Evolutionary conservation across 1,140 invertebrate genomes (phyloP).

Genomic region (Scaptomyza hsui): DNA sequence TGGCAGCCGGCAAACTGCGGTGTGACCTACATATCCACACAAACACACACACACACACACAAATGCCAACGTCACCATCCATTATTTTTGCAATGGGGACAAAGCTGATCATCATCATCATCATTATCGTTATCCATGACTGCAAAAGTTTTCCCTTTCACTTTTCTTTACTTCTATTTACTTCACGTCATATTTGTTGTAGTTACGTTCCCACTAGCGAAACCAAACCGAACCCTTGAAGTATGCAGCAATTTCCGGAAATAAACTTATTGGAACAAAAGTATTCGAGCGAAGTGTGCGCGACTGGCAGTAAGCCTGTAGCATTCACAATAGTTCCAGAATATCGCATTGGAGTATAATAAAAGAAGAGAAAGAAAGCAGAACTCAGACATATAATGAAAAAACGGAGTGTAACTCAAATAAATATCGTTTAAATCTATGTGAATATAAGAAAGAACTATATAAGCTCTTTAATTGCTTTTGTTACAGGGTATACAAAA

Average conservation of each 20-base stretch:
- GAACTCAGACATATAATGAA: too few species aligned
- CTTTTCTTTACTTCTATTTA: conserved; percentile 7
- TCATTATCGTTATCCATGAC: conserved; percentile 11
- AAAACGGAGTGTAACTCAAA: too few species aligned
- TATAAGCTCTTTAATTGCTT: not conserved
- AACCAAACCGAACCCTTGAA: conserved; percentile 60
- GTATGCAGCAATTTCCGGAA: conserved; percentile 75
- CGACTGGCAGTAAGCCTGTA: not conserved
- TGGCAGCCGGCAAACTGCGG: conserved; percentile 23
- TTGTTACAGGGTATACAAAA: conserved; percentile 32
- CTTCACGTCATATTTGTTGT: conserved; percentile 34
- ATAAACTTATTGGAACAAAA: conserved; percentile 55
- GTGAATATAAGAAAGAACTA: too few species aligned
- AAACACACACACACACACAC: conserved; percentile 10
- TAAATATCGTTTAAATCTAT: too few species aligned
- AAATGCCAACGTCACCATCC: conserved; percentile 33
- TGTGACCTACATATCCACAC: conserved; percentile 41
- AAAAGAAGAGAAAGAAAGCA: too few species aligned
- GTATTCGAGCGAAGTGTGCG: not conserved
- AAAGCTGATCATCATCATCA: conserved; percentile 46
- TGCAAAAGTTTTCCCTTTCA: conserved; percentile 26
- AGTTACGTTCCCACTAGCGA: conserved; percentile 28
- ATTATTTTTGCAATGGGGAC: conserved; percentile 46
- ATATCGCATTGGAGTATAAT: not conserved
- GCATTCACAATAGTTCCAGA: not conserved